Evolutionary conservation across 1,140 invertebrate genomes (phyloP), one percentile per base, ranked within the genome.

Genomic region (Drosophila orena): DNA sequence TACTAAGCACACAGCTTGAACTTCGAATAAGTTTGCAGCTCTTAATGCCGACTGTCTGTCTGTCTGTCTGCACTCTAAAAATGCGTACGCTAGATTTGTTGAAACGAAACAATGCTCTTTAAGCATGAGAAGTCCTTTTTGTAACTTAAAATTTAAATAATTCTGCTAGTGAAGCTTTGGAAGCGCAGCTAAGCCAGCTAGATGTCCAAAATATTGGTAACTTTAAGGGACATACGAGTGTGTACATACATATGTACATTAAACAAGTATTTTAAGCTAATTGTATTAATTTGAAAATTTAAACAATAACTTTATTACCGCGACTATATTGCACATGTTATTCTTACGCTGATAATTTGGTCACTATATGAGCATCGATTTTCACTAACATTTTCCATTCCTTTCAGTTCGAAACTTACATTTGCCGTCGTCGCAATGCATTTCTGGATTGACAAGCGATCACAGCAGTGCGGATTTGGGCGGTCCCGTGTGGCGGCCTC

Each of bases 401-500:
- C 17, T 20, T 44, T 20, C 4, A 53, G 34, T n/a, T 30, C 5
- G 2, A 57, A 68, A 62, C 47, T 59, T 50, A 40, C 46, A 71
- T 42, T 59, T 56, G 12, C 20, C 43, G 44, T 43, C 30, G 10
- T 11, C 46, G 22, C 34, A 8, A 95, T 95, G 95, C 95, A 95
- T 95, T 95, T 95, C 93, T 95, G 95, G 95, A 95, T 95, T 90
- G 95, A 95, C 89, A 95, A 95, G 92, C 94, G 95, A 54, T 95
- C 94, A 88, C 94, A 95, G 93, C 91, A 93, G 77, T 95, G 94
- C 91, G 94, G 94, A 37, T 95, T 95, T 88, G 94, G 93, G 70
- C 93, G 95, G 72, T 91, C 91, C 10, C 89, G 91, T 15, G 91
- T 92, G 34, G 91, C 91, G 17, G 91, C 91, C 44, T 92, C 91